phyloP scores from a whole-genome alignment of 2,113 vertebrate genomes.

The Mola mola region DNA sequence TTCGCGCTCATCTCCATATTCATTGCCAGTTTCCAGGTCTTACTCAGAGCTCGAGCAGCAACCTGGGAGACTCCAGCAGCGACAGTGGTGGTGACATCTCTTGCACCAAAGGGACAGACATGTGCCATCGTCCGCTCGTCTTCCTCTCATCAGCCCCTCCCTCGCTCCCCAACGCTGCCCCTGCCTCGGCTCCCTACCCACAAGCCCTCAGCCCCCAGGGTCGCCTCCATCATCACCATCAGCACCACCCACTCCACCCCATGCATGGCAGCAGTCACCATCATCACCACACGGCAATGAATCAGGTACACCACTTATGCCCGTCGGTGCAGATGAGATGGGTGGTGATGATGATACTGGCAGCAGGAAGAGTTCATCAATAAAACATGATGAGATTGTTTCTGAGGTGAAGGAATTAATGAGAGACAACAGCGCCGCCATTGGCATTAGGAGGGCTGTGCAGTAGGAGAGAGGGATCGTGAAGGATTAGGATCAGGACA shows the following conservation, averaged over 20 bases:
- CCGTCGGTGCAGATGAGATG: not conserved
- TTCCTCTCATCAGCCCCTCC: constrained; percentile 78
- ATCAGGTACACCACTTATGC: constrained; percentile 68
- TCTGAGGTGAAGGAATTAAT: constrained; percentile 1
- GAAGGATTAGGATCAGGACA: constrained; percentile 65
- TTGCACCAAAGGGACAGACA: constrained; percentile 86
- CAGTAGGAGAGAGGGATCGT: constrained; percentile 38
- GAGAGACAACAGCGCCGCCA: not conserved
- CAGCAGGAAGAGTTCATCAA: not conserved
- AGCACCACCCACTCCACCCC: constrained; percentile 81
- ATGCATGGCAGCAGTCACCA: constrained; percentile 80
- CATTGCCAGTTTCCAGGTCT: constrained; percentile 85
- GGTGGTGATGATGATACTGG: not conserved
- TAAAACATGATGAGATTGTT: not conserved
- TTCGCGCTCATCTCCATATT: constrained; percentile 56
- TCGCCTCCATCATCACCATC: constrained; percentile 88
- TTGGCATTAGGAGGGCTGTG: constrained; percentile 16
- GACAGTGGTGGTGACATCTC: constrained; percentile 85
- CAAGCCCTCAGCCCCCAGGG: constrained; percentile 87
- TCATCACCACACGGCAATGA: constrained; percentile 75
- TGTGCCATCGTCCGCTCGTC: constrained; percentile 84
- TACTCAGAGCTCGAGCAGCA: constrained; percentile 83
- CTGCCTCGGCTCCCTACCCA: constrained; percentile 81
- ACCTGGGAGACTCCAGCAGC: constrained; percentile 81
- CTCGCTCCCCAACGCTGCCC: constrained; percentile 80